Evolutionary conservation across 2,888 invertebrate species (phyloP), one percentile per base, ranked within the genome.

Genomic region (Cheilosia variabilis): DNA sequence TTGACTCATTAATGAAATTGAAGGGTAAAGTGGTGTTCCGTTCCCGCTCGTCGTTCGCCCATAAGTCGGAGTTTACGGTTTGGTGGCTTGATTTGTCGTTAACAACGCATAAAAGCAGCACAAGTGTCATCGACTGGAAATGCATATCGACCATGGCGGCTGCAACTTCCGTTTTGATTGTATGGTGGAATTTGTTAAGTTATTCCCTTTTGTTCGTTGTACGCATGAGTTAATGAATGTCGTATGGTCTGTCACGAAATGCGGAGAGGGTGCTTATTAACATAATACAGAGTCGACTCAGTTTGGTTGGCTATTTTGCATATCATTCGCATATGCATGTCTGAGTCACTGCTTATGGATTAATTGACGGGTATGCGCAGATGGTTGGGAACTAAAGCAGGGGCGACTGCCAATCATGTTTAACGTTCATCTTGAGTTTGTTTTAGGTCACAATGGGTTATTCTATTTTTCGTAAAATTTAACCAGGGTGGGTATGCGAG

Each of bases 1-100:
- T 84, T 75, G 79, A 79, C 68, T 84, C 83, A 79, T 84, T 84
- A 84, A 84, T 75, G 73, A 58, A 84, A 79, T 79, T 84, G 73
- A 79, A 84, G 79, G 53, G 73, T 62, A 34, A 62, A 63, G 31
- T 63, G 45, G 31, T 63, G 41, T 47, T 57, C 47, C 41, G 41
- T 10, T 24, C 43, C 34, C 34, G 13, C 10, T 10, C 3, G 52
- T 27, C 19, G 52, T 53, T 37, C 15, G 24, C 34, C 37, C 50
- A 60, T 58, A 76, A 58, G 58, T 15, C 58, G 17, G 43, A 43
- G 41, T 77, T 79, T 79, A 79, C 73, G 73, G 79, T 79, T 66
- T 73, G 65, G 37, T 66, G 60, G 58, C 73, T 79, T 66, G 66
- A 72, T 79, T 79, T 79, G 79, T 55, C 34, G 19, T 47, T 45